Percentiles rank a stretch among this genome's conserved stretches.
Conservation (phyloP, 2,797 vertebrate genomes). For the Poecilia velifera region DNA sequence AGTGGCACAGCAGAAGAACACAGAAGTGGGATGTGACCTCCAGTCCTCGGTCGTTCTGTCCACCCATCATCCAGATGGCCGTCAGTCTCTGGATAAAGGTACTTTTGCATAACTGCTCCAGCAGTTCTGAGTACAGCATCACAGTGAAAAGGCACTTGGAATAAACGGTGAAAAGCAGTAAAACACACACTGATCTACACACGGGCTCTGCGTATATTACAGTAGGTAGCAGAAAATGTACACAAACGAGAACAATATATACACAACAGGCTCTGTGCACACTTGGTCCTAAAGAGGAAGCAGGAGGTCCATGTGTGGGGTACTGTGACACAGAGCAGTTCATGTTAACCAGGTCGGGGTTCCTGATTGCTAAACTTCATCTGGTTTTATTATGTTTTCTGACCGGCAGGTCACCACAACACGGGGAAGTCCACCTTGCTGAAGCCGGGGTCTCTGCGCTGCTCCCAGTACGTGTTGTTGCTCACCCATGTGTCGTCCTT, state of each 20-base stretch:
- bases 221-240: constrained; percentile 7
- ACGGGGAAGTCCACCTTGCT: constrained; percentile 88
- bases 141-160: constrained; percentile 74
- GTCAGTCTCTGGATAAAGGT: constrained; percentile 33
- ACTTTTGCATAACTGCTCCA: constrained; percentile 62
- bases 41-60: constrained; percentile 9
- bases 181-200: constrained; percentile 30
- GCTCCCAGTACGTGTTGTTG: constrained; percentile 90
- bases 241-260: constrained; percentile 17
- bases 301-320: constrained; percentile 43
- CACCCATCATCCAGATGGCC: constrained; percentile 20
- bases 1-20: constrained; percentile 18
- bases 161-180: constrained; percentile 57
- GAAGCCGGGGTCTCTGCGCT: constrained; percentile 90
- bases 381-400: constrained; percentile 26
- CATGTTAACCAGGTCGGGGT: constrained; percentile 28
- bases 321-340: constrained; percentile 45
- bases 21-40: constrained; percentile 17
- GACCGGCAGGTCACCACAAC: constrained; percentile 86
- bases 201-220: constrained; percentile 23
- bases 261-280: constrained; percentile 17
- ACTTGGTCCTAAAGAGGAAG: constrained; percentile 38
- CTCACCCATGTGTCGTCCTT: constrained; percentile 90
- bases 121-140: constrained; percentile 59
- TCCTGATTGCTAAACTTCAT: constrained; percentile 22